These are phyloP conservation scores for Marcusenius ussheri DNA, from an alignment of 2,113 vertebrate genomes.

Conservation along the genomic window DNA sequence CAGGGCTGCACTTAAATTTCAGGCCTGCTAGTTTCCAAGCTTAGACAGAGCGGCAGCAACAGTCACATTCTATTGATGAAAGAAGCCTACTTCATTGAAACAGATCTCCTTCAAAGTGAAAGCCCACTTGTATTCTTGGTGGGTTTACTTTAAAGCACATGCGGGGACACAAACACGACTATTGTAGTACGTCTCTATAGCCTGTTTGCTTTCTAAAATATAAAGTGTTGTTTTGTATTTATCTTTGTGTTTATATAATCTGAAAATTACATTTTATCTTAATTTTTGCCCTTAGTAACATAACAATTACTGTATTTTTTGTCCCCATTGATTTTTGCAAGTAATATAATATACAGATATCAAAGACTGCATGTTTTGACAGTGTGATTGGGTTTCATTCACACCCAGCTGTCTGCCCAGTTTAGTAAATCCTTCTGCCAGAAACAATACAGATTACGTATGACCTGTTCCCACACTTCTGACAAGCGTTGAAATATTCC, in stretches of 20 bases:
- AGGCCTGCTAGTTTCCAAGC: neutral
- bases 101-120: neutral
- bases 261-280: neutral
- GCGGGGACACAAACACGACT: neutral
- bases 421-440: neutral
- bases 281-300: neutral
- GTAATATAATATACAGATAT: neutral
- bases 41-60: neutral
- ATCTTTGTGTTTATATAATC: neutral
- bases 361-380: neutral
- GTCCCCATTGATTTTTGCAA: neutral
- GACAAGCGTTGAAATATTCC: slow-evolving; percentile 4
- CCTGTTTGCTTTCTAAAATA: neutral
- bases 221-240: neutral
- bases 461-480: neutral
- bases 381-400: neutral
- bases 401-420: neutral
- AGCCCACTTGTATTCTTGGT: slow-evolving; percentile 6
- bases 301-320: neutral
- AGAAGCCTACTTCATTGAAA: neutral
- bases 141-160: neutral
- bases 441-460: neutral
- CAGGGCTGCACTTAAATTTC: slow-evolving; percentile 4
- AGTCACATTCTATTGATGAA: neutral
- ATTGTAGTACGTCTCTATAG: neutral